Evolutionary conservation across 2,797 vertebrate genomes (phyloP).

Genomic region (Myotis daubentonii): DNA sequence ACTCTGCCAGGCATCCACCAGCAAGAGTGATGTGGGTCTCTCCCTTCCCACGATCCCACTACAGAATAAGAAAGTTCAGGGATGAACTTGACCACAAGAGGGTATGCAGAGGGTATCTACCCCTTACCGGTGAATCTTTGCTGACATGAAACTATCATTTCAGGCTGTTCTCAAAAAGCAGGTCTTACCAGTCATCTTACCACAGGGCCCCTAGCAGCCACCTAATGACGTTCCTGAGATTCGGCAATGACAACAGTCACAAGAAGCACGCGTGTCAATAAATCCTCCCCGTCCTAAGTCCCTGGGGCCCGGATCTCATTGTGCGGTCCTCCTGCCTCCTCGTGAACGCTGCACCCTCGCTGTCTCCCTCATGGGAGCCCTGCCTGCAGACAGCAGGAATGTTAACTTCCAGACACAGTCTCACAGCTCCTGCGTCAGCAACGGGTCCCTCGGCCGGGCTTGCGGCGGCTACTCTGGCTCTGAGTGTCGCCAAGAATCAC

Average conservation of each 20-base stretch:
- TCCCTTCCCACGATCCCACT: not conserved
- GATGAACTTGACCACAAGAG: not conserved
- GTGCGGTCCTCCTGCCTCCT: not conserved
- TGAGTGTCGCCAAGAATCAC: constrained; percentile 48
- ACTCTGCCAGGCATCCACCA: not conserved
- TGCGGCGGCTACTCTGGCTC: constrained; percentile 42
- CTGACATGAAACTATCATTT: not conserved
- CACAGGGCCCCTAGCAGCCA: not conserved
- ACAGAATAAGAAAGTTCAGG: not conserved
- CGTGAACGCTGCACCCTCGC: not conserved
- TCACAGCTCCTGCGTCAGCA: not conserved
- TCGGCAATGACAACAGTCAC: not conserved
- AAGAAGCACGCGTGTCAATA: not conserved
- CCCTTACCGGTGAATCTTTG: not conserved
- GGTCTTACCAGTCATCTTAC: not conserved
- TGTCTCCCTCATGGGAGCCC: not conserved
- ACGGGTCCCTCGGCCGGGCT: not conserved
- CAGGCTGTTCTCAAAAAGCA: not conserved
- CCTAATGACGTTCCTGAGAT: not conserved
- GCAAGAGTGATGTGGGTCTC: not conserved
- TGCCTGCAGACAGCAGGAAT: too few relatives aligned
- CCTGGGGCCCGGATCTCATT: not conserved
- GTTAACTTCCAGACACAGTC: not conserved
- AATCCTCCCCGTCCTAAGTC: not conserved
- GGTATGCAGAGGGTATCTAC: too few relatives aligned